Base-by-base conservation (phyloP, 2,888 invertebrate genomes). In the Rhodophaea formosa region DNA sequence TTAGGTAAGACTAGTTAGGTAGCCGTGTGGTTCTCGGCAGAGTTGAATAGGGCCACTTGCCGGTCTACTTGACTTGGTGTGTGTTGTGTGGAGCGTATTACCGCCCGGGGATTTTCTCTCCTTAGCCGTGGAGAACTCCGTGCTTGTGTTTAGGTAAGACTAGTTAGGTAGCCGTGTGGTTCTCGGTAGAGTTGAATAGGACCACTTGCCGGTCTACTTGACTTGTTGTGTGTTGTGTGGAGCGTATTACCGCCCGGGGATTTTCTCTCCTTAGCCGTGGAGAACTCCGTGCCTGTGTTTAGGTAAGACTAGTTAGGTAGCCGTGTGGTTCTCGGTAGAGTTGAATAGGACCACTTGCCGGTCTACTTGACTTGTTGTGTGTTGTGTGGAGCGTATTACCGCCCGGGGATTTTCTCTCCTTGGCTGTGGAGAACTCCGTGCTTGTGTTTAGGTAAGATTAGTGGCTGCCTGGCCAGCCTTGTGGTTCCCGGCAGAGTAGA, bases 241-340 rank as follows among this genome's bases (percentile, higher is more conserved):
- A n/a, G n/a, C 15, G 10, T 60, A 0, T 59, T 71, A 2, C 74
- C 84, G 1, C 75, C 72, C 42, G 93, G 93, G 54, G 97, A 97
- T 84, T 98, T 95, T 91, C 92, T 98, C 51, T 95, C 97, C 39
- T 91, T 98, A 49, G 98, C 97, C 46, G 92, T 98, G 60, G 95
- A 96, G 75, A 92, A 94, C 68, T 97, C 97, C 0, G 94, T 94
- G 58, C 92, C 97, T 2, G 95, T 88, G 29, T 87, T 91, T 71
- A 86, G 91, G 91, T 91, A 61, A 86, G 69, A n/a, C n/a, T n/a
- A n/a, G n/a, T n/a, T n/a, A n/a, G n/a, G n/a, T n/a, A 23, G 23
- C 23, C 23, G 23, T 23, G 23, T 23, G 23, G 23, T 23, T 23
- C 5, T 5, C 76, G 3, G 2, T 5, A 23, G 23, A 23, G 23